Evolutionary conservation across 2,113 vertebrate species (phyloP), one percentile per base, ranked within the genome.

Genomic region (Ceuthmochares aereus): DNA sequence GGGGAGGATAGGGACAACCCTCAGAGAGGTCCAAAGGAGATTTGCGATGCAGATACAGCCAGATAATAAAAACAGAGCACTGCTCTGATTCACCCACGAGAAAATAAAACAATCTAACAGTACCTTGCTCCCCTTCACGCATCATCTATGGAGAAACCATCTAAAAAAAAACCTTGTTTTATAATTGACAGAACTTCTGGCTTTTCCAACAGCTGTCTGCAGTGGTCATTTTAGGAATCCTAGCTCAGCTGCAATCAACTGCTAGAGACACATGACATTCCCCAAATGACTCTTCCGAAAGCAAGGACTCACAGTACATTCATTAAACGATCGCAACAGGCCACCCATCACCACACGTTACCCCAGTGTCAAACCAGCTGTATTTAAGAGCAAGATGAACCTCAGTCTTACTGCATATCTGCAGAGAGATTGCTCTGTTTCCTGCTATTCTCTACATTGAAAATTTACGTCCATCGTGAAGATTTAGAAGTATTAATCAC

Each of bases 111-210:
- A 74, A 36, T 69, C 80, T 80, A 91, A 74, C 76, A 95, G 89
- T 86, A 86, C 73, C 81, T 89, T 59, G 34, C 54, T 93, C 89
- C 47, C 90, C 89, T 72, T 93, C 91, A 78, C 2, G 30, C 60
- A 92, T 27, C 56, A 86, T 42, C 68, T 90, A 55, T 77, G 73
- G 32, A 89, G 36, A 63, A 93, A 93, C 51, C 64, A 81, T 68
- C 78, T 84, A 70, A 82, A 95, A 93, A 91, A 87, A 43, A 23
- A 42, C 11, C 58, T 81, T 26, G 20, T 7, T 92, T 84, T 49
- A 22, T 49, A 66, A 73, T 54, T 69, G 62, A 36, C 58, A 1
- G 20, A 66, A 77, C 43, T 87, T 83, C 60, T 34, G 55, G 22
- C 22, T 90, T 92, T 92, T 84, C 47, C 67, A 67, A 68, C 34